Evolutionary conservation across 2,113 vertebrate genomes (phyloP).

Genomic region (Accipiter virgatus): DNA sequence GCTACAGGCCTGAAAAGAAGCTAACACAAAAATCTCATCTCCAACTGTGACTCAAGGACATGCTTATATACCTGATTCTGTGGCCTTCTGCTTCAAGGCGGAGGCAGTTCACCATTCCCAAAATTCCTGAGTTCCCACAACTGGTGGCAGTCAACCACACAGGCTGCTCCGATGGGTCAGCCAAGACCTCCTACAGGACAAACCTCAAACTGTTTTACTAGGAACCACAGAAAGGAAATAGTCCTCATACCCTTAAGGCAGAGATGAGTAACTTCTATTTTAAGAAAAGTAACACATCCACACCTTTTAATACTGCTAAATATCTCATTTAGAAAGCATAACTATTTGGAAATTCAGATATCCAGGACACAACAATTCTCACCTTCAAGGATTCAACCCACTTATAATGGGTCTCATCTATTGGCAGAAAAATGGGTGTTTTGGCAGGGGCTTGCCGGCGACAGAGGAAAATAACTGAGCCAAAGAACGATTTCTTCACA

Average conservation of each 20-base stretch:
- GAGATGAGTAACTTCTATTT: neutral
- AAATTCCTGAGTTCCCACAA: conserved; percentile 81
- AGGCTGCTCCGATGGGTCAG: conserved; percentile 70
- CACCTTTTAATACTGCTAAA: neutral
- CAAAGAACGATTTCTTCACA: conserved; percentile 86
- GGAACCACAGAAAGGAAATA: neutral
- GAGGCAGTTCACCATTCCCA: conserved; percentile 96
- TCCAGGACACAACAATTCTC: neutral
- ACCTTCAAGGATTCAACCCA: conserved; percentile 96
- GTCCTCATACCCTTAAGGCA: neutral
- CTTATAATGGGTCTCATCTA: conserved; percentile 80
- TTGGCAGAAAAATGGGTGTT: conserved; percentile 74
- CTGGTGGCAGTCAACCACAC: conserved; percentile 85
- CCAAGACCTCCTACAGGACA: conserved; percentile 66
- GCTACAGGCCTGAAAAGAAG: neutral
- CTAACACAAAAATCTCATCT: neutral
- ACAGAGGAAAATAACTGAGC: conserved; percentile 87
- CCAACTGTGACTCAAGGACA: neutral
- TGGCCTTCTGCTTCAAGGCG: conserved; percentile 87
- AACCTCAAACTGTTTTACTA: neutral
- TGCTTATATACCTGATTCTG: conserved; percentile 81
- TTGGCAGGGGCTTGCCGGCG: conserved; percentile 59
- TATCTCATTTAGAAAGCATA: neutral
- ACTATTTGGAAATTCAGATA: neutral
- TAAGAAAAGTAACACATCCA: neutral